These are phyloP conservation scores for Zeuzera pyrina DNA, from an alignment of 2,888 invertebrate species.

Conservation along the genomic window DNA sequence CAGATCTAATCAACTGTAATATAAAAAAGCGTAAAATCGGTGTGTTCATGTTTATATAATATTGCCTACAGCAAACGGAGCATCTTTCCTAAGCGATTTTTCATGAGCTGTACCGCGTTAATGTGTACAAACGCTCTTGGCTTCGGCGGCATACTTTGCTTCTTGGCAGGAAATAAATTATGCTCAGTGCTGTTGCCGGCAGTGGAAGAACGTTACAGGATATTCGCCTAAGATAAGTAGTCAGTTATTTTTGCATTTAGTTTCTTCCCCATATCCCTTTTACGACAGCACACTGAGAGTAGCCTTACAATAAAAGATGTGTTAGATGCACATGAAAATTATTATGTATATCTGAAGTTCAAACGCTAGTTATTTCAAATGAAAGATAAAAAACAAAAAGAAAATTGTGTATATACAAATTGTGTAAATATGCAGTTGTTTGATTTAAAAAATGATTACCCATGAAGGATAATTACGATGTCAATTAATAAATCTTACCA, in stretches of 20 bases:
- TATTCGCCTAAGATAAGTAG: constrained; percentile 45
- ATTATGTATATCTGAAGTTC: too few relatives aligned
- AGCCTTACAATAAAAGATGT: too few relatives aligned
- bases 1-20: too few relatives aligned
- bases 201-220: constrained; percentile 33
- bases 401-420: too few relatives aligned
- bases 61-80: constrained; percentile 17
- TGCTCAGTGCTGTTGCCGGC: constrained; percentile 40
- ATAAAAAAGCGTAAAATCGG: constrained; percentile 19
- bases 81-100: constrained; percentile 65
- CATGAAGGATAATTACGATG: too few relatives aligned
- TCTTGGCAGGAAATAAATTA: constrained; percentile 67
- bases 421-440: too few relatives aligned
- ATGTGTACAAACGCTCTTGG: constrained; percentile 66
- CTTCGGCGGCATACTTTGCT: constrained; percentile 54
- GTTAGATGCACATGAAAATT: too few relatives aligned
- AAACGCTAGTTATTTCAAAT: too few relatives aligned
- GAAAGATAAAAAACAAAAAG: not conserved
- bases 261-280: constrained; percentile 19
- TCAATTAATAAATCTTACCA: too few relatives aligned
- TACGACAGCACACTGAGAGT: too few relatives aligned
- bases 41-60: constrained; percentile 30
- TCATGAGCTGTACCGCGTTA: constrained; percentile 65
- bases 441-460: too few relatives aligned
- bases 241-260: constrained; percentile 32